Evolutionary conservation across 2,888 invertebrate genomes (phyloP).

Genomic region (Digitonthophagus gazella): DNA sequence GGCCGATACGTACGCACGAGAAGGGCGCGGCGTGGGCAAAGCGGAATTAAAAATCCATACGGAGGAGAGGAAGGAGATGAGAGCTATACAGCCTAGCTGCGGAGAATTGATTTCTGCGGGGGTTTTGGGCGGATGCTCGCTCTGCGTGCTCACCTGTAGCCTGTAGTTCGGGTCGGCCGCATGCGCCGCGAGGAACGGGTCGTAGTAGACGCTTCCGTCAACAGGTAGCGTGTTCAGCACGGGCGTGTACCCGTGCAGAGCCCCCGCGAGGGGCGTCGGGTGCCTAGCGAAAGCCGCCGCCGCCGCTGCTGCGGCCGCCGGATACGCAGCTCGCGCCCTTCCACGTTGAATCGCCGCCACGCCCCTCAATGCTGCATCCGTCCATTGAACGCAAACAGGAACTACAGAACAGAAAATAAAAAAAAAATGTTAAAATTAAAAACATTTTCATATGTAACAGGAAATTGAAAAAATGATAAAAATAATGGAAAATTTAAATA

Average conservation of each 20-base stretch:
- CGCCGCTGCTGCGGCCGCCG: conserved; percentile 73
- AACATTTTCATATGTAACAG: too few species aligned
- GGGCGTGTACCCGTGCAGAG: conserved; percentile 86
- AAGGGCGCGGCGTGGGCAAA: background rate
- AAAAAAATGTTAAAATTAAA: background rate
- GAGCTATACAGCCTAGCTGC: background rate
- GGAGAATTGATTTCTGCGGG: background rate
- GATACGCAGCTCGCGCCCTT: conserved; percentile 63
- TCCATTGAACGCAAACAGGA: conserved; percentile 90
- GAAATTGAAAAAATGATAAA: too few species aligned
- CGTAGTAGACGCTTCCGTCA: conserved; percentile 86
- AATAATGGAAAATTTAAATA: too few species aligned
- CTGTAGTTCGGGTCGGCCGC: conserved; percentile 87
- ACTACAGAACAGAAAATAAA: too few species aligned
- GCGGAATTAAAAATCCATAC: background rate
- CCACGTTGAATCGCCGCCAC: conserved; percentile 83
- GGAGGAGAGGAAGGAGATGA: background rate
- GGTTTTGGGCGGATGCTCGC: conserved; percentile 19
- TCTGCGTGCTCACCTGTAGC: conserved; percentile 78
- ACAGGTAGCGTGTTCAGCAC: conserved; percentile 49
- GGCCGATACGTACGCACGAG: background rate
- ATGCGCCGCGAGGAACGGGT: conserved; percentile 89
- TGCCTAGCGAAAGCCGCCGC: conserved; percentile 68
- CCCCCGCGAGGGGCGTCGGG: conserved; percentile 67
- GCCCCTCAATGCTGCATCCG: conserved; percentile 81